Evolutionary conservation across 2,888 invertebrate species (phyloP).

Genomic region (Drosophila pegasa): DNA sequence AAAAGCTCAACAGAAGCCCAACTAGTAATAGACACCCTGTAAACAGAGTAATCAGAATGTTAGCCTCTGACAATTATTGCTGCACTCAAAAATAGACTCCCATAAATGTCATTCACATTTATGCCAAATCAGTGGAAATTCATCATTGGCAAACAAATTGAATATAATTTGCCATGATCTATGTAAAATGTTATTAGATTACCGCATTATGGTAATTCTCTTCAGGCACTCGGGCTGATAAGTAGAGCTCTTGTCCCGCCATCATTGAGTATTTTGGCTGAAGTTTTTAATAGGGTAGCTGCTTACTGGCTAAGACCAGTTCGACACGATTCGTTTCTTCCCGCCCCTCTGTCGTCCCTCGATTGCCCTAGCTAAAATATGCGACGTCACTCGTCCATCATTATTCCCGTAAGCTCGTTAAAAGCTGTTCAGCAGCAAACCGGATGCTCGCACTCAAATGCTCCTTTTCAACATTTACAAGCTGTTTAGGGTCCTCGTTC

Average conservation of each 20-base stretch:
- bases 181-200: no score
- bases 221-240: neutral
- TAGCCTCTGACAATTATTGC: no score
- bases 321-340: neutral
- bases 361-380: conserved; percentile 54
- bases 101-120: no score
- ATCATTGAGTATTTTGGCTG: neutral
- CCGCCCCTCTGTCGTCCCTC: neutral
- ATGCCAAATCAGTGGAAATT: no score
- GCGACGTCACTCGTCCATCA: conserved; percentile 71
- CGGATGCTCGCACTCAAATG: conserved; percentile 50
- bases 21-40: neutral
- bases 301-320: neutral
- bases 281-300: neutral
- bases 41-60: neutral
- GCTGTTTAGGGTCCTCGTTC: conserved; percentile 30
- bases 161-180: no score
- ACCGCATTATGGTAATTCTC: neutral
- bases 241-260: neutral
- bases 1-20: neutral
- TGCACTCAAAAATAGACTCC: no score
- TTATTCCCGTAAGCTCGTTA: conserved; percentile 73
- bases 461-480: conserved; percentile 56
- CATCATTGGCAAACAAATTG: no score
- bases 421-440: conserved; percentile 67